Conservation (phyloP, 2,888 invertebrate genomes). For the Merodon equestris region DNA sequence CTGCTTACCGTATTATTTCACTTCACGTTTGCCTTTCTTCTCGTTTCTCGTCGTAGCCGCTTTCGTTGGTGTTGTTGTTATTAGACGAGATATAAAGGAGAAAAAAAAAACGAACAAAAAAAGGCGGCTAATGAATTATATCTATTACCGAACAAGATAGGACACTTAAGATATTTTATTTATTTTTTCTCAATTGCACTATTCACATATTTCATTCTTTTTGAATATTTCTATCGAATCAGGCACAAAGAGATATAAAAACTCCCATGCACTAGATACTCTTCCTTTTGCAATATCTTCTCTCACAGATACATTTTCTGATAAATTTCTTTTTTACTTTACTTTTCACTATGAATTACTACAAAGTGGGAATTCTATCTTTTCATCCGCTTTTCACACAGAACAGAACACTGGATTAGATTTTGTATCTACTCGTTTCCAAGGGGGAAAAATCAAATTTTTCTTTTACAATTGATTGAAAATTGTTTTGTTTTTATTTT, state of each 20-base stretch:
- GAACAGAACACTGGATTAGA: background rate
- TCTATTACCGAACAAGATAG: conserved; percentile 35
- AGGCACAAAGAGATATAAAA: conserved; percentile 1
- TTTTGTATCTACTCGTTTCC: background rate
- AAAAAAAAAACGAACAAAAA: conserved; percentile 33
- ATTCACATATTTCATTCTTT: conserved; percentile 15
- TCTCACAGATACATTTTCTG: conserved; percentile 30
- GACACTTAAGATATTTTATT: conserved; percentile 17
- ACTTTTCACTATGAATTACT: too few species aligned
- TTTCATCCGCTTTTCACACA: background rate
- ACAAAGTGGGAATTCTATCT: background rate
- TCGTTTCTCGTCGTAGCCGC: too few species aligned
- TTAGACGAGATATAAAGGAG: conserved; percentile 32
- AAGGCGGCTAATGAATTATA: conserved; percentile 61
- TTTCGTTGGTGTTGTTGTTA: conserved; percentile 45
- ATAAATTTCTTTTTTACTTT: conserved; percentile 1
- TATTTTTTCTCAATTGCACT: conserved; percentile 19
- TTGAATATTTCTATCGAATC: background rate
- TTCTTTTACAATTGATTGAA: background rate
- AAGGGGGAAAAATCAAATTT: background rate
- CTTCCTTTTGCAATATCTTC: conserved; percentile 5
- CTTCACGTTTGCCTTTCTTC: too few species aligned
- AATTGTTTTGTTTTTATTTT: conserved; percentile 7
- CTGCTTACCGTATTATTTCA: conserved; percentile 20
- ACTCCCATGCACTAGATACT: conserved; percentile 35